A percentile compares a stretch with the other conserved stretches of the same genome.
phyloP scores from a whole-genome alignment of 2,888 invertebrate genomes.

The Quadriops clusia region DNA sequence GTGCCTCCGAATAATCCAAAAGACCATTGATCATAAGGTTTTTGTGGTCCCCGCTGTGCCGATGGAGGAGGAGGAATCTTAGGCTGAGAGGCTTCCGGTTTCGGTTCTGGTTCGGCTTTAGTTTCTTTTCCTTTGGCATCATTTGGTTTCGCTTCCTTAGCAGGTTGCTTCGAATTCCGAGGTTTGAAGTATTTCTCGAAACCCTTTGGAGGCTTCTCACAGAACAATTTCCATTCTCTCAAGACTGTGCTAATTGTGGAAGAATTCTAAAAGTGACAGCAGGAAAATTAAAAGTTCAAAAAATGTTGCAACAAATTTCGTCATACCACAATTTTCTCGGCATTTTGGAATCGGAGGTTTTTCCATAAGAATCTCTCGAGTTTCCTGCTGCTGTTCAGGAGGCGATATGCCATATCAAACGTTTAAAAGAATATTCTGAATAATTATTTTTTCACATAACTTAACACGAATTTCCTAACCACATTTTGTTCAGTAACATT shows the following conservation, averaged over 20 bases:
- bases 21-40: slow-evolving; percentile 40
- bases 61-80: slow-evolving; percentile 16
- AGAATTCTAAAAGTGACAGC: slow-evolving; percentile 35
- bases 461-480: slow-evolving; percentile 10
- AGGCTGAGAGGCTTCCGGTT: slow-evolving; percentile 27
- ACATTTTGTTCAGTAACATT: slow-evolving; percentile 5
- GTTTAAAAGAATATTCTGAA: neutral
- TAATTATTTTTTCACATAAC: slow-evolving; percentile 3
- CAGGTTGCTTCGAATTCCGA: slow-evolving; percentile 27
- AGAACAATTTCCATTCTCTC: slow-evolving; percentile 52
- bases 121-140: slow-evolving; percentile 26
- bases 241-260: slow-evolving; percentile 45
- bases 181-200: slow-evolving; percentile 87
- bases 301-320: slow-evolving; percentile 11
- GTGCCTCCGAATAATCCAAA: slow-evolving; percentile 41
- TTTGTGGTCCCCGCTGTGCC: slow-evolving; percentile 23
- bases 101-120: slow-evolving; percentile 28
- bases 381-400: slow-evolving; percentile 45
- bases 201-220: slow-evolving; percentile 79
- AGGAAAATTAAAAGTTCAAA: slow-evolving; percentile 6
- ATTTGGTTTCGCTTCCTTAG: slow-evolving; percentile 33
- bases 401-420: slow-evolving; percentile 48
- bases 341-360: slow-evolving; percentile 28
- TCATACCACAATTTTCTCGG: slow-evolving; percentile 27
- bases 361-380: slow-evolving; percentile 40